These are phyloP conservation scores for Fulmarus glacialis DNA, from an alignment of 2,113 vertebrate species.

Conservation along the genomic window DNA sequence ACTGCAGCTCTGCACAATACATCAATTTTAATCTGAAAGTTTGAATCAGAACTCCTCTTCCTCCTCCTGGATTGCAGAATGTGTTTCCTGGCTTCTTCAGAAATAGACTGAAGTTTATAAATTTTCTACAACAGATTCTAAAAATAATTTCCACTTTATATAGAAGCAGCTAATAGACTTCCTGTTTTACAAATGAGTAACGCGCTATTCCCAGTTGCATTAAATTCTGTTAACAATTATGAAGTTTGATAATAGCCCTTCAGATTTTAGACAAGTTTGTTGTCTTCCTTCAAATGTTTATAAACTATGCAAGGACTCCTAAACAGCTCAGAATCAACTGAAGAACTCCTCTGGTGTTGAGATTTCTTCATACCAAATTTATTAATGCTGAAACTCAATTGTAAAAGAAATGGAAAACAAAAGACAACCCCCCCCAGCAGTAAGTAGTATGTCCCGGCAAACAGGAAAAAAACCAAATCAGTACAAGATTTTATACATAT, in stretches of 20 bases:
- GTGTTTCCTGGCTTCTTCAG: not conserved
- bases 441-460: not conserved
- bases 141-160: slow-evolving; percentile 38
- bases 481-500: not conserved
- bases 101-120: not conserved
- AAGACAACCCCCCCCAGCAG: not conserved
- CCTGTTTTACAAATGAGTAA: slow-evolving; percentile 8
- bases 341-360: not conserved
- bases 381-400: not conserved
- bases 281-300: not conserved
- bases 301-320: not conserved
- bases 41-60: not conserved
- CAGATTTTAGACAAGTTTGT: not conserved
- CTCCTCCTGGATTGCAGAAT: not conserved
- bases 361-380: not conserved
- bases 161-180: slow-evolving; percentile 21
- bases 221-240: not conserved
- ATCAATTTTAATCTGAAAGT: not conserved
- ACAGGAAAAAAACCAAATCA: not conserved
- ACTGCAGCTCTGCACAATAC: not conserved
- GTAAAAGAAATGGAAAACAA: not conserved
- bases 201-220: not conserved
- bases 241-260: not conserved
- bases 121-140: not conserved
- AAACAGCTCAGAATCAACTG: not conserved